A percentile compares a stretch with the other conserved stretches of the same genome.
Conservation (phyloP, 2,888 invertebrate species). For the Adela reaumurella region DNA sequence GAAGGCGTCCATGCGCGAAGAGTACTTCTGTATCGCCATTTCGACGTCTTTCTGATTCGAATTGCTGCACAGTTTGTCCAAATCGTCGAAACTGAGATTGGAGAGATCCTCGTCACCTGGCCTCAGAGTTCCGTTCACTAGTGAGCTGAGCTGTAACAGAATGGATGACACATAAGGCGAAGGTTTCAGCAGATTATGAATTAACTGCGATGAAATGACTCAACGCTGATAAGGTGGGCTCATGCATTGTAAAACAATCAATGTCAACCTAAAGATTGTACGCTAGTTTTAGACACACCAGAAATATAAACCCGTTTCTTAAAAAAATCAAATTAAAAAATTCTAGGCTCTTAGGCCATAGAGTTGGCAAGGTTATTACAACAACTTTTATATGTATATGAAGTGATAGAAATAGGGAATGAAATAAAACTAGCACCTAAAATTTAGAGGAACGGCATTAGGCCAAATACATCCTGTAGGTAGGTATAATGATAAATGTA, state of each 20-base stretch:
- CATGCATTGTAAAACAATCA: neutral
- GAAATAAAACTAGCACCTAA: too few relatives aligned
- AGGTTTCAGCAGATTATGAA: neutral
- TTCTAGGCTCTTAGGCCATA: too few relatives aligned
- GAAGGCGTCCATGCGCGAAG: conserved; percentile 68
- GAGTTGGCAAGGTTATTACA: too few relatives aligned
- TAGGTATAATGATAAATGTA: too few relatives aligned
- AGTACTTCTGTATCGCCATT: conserved; percentile 77
- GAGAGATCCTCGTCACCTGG: conserved; percentile 69
- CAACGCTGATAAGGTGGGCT: neutral
- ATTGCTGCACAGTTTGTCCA: conserved; percentile 69
- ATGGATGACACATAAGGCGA: neutral
- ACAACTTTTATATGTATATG: too few relatives aligned
- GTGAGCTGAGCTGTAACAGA: conserved; percentile 58
- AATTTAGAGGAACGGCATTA: too few relatives aligned
- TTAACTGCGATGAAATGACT: neutral
- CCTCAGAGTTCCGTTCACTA: conserved; percentile 62
- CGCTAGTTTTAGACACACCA: too few relatives aligned
- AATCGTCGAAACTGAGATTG: conserved; percentile 69
- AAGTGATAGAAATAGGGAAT: too few relatives aligned
- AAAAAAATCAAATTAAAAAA: neutral
- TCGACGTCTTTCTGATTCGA: conserved; percentile 80
- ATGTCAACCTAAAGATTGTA: neutral
- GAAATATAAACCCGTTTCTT: too few relatives aligned
- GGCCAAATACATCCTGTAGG: too few relatives aligned